Base-by-base conservation (phyloP, 2,113 vertebrate species). In the Bombycilla garrulus region DNA sequence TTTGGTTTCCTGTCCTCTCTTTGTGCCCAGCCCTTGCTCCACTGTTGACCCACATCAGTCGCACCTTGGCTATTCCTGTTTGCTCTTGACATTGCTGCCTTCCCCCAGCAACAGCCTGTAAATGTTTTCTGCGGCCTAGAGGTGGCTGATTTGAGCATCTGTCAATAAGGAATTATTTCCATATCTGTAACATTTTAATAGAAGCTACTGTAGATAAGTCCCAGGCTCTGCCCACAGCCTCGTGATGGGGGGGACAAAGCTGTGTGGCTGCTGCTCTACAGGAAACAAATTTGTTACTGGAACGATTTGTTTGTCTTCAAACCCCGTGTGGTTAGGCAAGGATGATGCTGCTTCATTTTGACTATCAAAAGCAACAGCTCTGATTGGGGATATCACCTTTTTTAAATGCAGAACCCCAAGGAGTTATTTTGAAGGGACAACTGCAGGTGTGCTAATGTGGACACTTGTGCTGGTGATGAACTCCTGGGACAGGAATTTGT, bases 211-310 rank as follows among this genome's bases (percentile, higher is more conserved):
- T 35, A 22, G 50, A 1, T n/a, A 70, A 33, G 19, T 66, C 14
- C 25, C 21, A 29, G 33, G 26, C 40, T 81, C 12, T 81, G 38
- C 19, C 33, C 12, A 4, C 1, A 11, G 51, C 10, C 42, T 85
- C 0, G 0, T 7, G 33, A 45, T 51, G 29, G 6, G 16, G 38
- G 5, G 42, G 3, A 23, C 0, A 15, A 40, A 53, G 25, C 45
- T 2, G 5, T 35, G 53, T 8, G 13, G 36, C 57, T 23, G 25
- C 36, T 92, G 50, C 15, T 48, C 40, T 72, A 29, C 7, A 24
- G 51, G 74, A 93, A 70, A 61, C 31, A 26, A 35, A 58, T 69
- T 48, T 64, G 33, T 83, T 56, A 18, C 15, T 62, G 29, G 36
- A 48, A 48, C 22, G 20, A 24, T 57, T 71, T 38, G 18, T 66